These are phyloP conservation scores for Graphium colonna DNA, from an alignment of 2,888 invertebrate species.

Conservation along the genomic window DNA sequence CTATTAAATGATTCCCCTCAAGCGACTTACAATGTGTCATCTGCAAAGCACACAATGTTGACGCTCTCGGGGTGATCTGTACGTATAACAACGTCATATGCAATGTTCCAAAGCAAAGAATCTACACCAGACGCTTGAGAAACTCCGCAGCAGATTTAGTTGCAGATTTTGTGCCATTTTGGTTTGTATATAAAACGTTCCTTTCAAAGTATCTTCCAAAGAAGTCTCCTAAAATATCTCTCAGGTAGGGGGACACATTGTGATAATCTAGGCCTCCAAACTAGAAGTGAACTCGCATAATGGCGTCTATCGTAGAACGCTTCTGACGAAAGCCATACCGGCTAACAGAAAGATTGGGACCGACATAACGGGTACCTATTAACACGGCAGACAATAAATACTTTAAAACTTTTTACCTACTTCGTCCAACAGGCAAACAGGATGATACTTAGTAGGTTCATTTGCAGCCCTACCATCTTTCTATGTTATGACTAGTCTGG, in stretches of 20 bases:
- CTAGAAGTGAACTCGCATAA: background rate
- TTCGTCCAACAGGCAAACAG: conserved; percentile 28
- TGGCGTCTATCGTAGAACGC: conserved; percentile 19
- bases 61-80: background rate
- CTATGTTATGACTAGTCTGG: conserved; percentile 20
- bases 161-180: background rate
- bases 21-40: background rate
- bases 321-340: conserved; percentile 22
- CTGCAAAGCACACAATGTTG: background rate
- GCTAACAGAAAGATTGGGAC: conserved; percentile 19
- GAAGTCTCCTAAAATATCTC: background rate
- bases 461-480: conserved; percentile 18
- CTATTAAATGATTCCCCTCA: background rate
- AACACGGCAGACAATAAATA: conserved; percentile 23
- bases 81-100: background rate
- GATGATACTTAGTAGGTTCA: conserved; percentile 25
- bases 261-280: background rate
- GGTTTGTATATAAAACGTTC: background rate
- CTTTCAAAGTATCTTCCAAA: background rate
- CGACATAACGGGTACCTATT: conserved; percentile 15
- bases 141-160: background rate
- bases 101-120: background rate
- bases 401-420: conserved; percentile 27
- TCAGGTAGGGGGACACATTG: background rate
- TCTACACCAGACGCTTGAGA: background rate